A percentile compares a stretch with the other conserved stretches of the same genome.
Conservation (phyloP, 1,140 invertebrate species). For the Drosophila repleta region DNA sequence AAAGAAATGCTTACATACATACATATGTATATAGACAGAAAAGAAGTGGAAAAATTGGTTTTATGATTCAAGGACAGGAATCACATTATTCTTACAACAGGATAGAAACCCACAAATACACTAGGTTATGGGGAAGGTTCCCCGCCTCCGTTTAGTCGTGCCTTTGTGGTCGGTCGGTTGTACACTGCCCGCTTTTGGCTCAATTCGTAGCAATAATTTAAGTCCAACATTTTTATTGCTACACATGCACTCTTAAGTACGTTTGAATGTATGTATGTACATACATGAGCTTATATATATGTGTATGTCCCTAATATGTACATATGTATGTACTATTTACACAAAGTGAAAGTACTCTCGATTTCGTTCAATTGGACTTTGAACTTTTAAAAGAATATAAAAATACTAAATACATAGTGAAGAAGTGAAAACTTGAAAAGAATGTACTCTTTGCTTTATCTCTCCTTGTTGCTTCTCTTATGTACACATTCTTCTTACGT, state of each 20-base stretch:
- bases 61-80: conserved; percentile 82
- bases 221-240: conserved; percentile 81
- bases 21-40: conserved; percentile 52
- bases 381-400: conserved; percentile 74
- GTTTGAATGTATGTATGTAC: conserved; percentile 16
- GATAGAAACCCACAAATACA: conserved; percentile 56
- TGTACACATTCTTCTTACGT: neutral
- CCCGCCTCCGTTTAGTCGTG: conserved; percentile 31
- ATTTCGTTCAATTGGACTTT: conserved; percentile 79
- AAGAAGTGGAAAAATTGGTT: conserved; percentile 78
- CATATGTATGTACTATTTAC: conserved; percentile 17
- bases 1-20: conserved; percentile 57
- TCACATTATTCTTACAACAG: conserved; percentile 81
- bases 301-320: conserved; percentile 5
- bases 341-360: conserved; percentile 68
- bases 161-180: conserved; percentile 54
- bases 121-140: conserved; percentile 60
- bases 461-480: neutral
- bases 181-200: conserved; percentile 61
- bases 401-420: conserved; percentile 62
- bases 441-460: conserved; percentile 4
- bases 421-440: conserved; percentile 67
- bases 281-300: neutral
- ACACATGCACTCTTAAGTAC: conserved; percentile 63
- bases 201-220: conserved; percentile 78